Evolutionary conservation across 2,888 invertebrate genomes (phyloP).

Genomic region (Crocallis elinguaria): DNA sequence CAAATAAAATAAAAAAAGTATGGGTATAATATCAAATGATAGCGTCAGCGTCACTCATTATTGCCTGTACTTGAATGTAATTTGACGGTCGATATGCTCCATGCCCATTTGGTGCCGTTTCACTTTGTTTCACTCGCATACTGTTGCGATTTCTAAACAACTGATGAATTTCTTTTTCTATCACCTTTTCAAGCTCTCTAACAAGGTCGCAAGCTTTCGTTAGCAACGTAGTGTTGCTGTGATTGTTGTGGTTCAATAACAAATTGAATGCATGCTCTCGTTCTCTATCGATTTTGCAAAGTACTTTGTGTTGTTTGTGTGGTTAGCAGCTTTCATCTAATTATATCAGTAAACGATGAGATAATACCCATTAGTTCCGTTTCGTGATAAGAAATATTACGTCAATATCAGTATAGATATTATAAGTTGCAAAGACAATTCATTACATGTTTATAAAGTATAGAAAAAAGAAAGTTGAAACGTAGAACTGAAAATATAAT

Average conservation of each 20-base stretch:
- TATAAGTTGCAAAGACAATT: too few species aligned
- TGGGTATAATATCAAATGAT: conserved; percentile 37
- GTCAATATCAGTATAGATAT: too few species aligned
- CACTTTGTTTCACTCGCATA: conserved; percentile 72
- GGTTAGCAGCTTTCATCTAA: conserved; percentile 1
- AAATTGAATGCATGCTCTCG: conserved; percentile 5
- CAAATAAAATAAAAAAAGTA: too few species aligned
- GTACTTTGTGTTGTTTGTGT: too few species aligned
- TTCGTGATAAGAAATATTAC: neutral
- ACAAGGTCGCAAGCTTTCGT: conserved; percentile 28
- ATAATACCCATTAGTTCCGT: neutral
- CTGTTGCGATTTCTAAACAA: conserved; percentile 66
- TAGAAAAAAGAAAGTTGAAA: too few species aligned
- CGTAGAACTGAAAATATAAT: neutral
- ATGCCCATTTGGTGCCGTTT: conserved; percentile 71
- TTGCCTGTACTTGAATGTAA: conserved; percentile 67
- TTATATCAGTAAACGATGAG: neutral
- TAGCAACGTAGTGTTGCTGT: conserved; percentile 16
- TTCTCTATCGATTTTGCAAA: conserved; percentile 9
- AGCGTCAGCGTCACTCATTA: conserved; percentile 49
- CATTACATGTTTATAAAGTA: too few species aligned
- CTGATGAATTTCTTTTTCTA: conserved; percentile 62
- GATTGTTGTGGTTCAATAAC: conserved; percentile 7
- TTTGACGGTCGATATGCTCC: conserved; percentile 78
- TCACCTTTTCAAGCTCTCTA: conserved; percentile 47